phyloP scores from a whole-genome alignment of 2,113 vertebrate genomes.

The Phyllopteryx taeniolatus region DNA sequence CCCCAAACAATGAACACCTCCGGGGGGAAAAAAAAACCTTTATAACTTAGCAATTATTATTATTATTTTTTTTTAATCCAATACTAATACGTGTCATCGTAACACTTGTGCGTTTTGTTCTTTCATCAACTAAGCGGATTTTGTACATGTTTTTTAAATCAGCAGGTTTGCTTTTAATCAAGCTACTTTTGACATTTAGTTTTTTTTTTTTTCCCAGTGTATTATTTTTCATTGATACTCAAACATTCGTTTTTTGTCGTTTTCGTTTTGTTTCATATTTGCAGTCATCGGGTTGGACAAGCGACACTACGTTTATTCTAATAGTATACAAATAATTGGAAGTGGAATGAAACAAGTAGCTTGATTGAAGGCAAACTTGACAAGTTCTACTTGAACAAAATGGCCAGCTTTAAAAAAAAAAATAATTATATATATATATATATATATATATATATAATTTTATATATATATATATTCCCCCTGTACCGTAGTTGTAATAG shows the following conservation, averaged over 20 bases:
- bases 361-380: not conserved
- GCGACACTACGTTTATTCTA: not conserved
- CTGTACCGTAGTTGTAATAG: no score
- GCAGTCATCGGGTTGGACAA: not conserved
- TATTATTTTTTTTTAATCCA: no score
- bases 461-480: no score
- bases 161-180: not conserved
- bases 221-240: no score
- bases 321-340: not conserved
- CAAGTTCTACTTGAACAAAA: no score
- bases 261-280: not conserved
- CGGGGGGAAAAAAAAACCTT: constrained; percentile 50
- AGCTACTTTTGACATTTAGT: not conserved
- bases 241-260: not conserved
- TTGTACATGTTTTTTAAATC: not conserved
- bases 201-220: no score
- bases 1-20: constrained; percentile 73
- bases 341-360: not conserved
- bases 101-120: not conserved
- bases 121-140: not conserved
- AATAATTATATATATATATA: no score
- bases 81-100: not conserved
- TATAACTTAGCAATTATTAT: not conserved
- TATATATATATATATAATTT: no score
- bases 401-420: no score